phyloP scores from a whole-genome alignment of 2,113 vertebrate genomes.

The human (Homo sapiens) region DNA sequence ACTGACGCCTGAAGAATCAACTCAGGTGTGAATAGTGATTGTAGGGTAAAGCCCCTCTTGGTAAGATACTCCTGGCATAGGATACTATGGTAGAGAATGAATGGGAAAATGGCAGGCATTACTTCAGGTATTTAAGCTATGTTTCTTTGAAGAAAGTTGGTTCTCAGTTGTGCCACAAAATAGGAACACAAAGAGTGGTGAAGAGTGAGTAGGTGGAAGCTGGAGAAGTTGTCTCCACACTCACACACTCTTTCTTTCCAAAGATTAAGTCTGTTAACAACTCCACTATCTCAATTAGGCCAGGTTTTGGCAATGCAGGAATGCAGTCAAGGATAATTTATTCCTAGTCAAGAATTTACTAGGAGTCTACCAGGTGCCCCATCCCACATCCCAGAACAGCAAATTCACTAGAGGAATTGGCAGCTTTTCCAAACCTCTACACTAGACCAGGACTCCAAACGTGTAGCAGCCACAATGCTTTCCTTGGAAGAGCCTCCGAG shows the following conservation, averaged over 20 bases:
- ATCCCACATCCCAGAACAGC: conserved; percentile 55
- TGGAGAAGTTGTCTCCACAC: background rate
- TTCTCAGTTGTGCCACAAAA: conserved; percentile 8
- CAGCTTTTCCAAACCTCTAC: conserved; percentile 69
- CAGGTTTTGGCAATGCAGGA: background rate
- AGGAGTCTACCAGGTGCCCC: conserved; percentile 52
- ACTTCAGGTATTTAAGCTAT: background rate
- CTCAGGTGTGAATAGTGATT: background rate
- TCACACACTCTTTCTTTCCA: background rate
- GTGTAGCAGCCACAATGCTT: conserved; percentile 77
- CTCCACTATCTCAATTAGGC: background rate
- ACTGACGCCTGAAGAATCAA: background rate
- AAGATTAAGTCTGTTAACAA: conserved; percentile 16
- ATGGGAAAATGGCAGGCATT: background rate
- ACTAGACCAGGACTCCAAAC: conserved; percentile 69
- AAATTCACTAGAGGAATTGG: conserved; percentile 65
- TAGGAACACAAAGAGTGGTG: background rate
- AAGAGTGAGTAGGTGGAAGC: background rate
- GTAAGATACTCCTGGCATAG: background rate
- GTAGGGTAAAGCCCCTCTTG: background rate
- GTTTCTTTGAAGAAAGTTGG: background rate
- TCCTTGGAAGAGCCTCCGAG: conserved; percentile 77
- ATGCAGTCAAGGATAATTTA: conserved; percentile 48
- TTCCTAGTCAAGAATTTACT: conserved; percentile 27
- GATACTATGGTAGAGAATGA: background rate